These are phyloP conservation scores for Chrysocyon brachyurus DNA, from an alignment of 2,797 vertebrate genomes.

Conservation along the genomic window DNA sequence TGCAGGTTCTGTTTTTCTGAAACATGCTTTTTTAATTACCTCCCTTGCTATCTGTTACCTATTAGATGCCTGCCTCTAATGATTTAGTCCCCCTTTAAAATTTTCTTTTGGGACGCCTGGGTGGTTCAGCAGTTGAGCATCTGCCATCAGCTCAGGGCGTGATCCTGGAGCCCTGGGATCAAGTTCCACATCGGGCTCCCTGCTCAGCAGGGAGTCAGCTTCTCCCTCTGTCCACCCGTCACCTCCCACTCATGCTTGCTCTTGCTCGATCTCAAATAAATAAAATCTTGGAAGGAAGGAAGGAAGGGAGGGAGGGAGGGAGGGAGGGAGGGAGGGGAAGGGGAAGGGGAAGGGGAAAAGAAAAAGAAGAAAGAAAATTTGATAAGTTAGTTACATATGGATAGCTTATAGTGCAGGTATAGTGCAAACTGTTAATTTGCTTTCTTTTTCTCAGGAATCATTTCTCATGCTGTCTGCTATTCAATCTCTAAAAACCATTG, in stretches of 20 bases:
- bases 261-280: too few relatives aligned
- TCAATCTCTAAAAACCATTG: background rate
- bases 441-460: slow-evolving; percentile 33
- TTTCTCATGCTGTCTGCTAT: background rate
- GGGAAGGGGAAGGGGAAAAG: too few relatives aligned
- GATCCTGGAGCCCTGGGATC: too few relatives aligned
- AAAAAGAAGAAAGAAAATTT: background rate
- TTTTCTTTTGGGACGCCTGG: background rate
- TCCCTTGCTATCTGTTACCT: background rate
- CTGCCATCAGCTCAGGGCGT: too few relatives aligned
- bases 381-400: background rate
- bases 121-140: too few relatives aligned
- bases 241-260: too few relatives aligned
- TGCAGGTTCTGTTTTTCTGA: background rate
- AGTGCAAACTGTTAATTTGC: background rate
- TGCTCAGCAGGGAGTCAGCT: too few relatives aligned
- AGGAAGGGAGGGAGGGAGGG: too few relatives aligned
- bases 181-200: too few relatives aligned
- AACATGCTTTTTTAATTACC: slow-evolving; percentile 31
- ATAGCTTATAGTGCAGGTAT: background rate
- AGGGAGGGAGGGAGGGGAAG: too few relatives aligned
- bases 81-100: slow-evolving; percentile 19
- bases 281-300: too few relatives aligned
- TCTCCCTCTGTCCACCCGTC: too few relatives aligned
- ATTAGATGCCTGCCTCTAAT: background rate